Percentiles rank a stretch among this genome's conserved stretches.
These are phyloP conservation scores for Hoplias malabaricus DNA, from an alignment of 2,113 vertebrate genomes.

Conservation along the genomic window DNA sequence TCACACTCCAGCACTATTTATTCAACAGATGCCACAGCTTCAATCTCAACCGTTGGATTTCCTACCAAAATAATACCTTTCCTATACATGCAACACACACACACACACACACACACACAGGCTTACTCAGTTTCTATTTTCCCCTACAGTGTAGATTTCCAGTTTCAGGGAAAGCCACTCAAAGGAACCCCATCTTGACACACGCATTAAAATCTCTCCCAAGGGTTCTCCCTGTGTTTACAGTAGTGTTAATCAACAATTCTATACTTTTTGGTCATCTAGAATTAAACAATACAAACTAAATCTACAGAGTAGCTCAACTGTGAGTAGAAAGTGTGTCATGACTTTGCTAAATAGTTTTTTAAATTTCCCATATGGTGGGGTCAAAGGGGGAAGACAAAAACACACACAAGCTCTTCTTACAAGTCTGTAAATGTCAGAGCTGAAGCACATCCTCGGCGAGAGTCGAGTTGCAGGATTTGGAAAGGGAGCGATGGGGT, in stretches of 20 bases:
- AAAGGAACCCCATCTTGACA: not conserved
- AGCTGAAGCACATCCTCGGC: conserved; percentile 60
- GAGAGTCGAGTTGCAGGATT: conserved; percentile 57
- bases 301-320: not conserved
- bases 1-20: conserved; percentile 64
- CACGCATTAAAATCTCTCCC: not conserved
- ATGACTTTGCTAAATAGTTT: conserved; percentile 1
- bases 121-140: not conserved
- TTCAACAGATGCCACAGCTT: conserved; percentile 62
- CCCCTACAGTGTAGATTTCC: not conserved
- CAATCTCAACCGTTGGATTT: conserved; percentile 63
- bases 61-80: conserved; percentile 35
- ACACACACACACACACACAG: not conserved
- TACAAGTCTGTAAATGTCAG: conserved; percentile 64
- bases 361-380: conserved; percentile 58
- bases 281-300: not conserved
- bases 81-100: not conserved
- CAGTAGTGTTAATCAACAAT: not conserved
- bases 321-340: not conserved
- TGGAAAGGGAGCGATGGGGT: conserved; percentile 15
- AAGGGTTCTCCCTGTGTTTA: not conserved
- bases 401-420: conserved; percentile 52
- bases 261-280: not conserved
- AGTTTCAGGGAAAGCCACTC: not conserved
- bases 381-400: not conserved